phyloP scores from a whole-genome alignment of 2,888 invertebrate species.

The Drosophila paranaensis region DNA sequence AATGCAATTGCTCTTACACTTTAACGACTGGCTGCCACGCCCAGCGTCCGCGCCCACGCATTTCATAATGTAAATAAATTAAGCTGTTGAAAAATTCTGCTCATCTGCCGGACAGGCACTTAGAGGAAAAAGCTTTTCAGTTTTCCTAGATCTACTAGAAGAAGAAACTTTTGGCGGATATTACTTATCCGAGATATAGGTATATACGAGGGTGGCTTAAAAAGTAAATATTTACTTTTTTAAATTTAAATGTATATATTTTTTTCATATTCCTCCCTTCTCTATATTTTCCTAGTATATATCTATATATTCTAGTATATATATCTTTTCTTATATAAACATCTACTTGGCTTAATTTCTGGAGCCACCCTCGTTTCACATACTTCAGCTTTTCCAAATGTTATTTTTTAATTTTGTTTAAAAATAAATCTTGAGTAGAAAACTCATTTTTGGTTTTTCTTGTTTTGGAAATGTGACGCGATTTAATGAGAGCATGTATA shows the following conservation, averaged over 20 bases:
- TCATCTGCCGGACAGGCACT: constrained; percentile 61
- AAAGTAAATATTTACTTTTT: neutral
- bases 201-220: neutral
- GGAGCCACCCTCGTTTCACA: neutral
- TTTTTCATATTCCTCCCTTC: neutral
- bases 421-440: constrained; percentile 33
- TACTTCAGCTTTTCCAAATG: constrained; percentile 1
- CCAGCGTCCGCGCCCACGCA: constrained; percentile 4
- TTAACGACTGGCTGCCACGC: constrained; percentile 41
- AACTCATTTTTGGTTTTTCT: constrained; percentile 10
- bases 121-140: constrained; percentile 14
- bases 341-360: neutral
- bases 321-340: no score
- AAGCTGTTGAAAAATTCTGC: constrained; percentile 21
- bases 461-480: constrained; percentile 63
- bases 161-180: neutral
- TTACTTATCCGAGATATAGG: neutral
- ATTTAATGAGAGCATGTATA: constrained; percentile 60
- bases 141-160: neutral
- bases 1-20: constrained; percentile 56
- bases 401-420: constrained; percentile 27
- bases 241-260: neutral
- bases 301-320: no score
- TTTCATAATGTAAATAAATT: constrained; percentile 66
- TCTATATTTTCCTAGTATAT: neutral